Evolutionary conservation across 2,113 vertebrate genomes (phyloP), one percentile per base, ranked within the genome.

Genomic region (Hippocampus abdominalis): DNA sequence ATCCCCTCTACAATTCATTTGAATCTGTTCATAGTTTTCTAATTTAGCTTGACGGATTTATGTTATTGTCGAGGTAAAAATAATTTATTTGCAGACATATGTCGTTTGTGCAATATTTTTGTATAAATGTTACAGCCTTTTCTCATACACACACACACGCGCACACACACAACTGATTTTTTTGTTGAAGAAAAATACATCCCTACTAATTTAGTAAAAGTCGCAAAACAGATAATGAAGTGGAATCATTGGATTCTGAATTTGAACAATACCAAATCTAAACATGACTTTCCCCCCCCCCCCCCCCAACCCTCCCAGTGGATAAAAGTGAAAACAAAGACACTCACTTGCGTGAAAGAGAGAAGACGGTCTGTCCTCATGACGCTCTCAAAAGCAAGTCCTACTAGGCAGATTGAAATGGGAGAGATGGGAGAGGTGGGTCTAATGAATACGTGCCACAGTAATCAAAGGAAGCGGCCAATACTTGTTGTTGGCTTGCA

Each of bases 311-410:
- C 29, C 29, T 4, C 4, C 51, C 11, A 56, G 25, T 27, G 4
- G 8, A 29, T 15, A 29, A 59, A 29, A 23, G 5, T 21, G 6
- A 13, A 76, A 85, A 59, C 25, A 60, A 21, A 53, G 4, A 59
- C 25, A 86, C 90, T 90, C 68, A 92, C 91, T 81, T 87, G 48
- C 64, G 23, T 1, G 39, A 75, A 54, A 40, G 44, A 84, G 63
- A 60, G 63, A 69, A 53, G 56, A 61, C 74, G 48, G 1, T 75
- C 71, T 70, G 75, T 79, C 61, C 70, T 86, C 73, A 76, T 51
- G 57, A 73, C 72, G 29, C 70, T 11, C 29, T 66, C 72, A 63
- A 20, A 68, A 69, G 76, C 69, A 66, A 67, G 60, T 83, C 63
- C 65, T 56, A 57, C 70, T 59, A 54, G 57, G 48, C 66, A 46